Conservation (phyloP, 2,888 invertebrate genomes). For the Phengaris arion region DNA sequence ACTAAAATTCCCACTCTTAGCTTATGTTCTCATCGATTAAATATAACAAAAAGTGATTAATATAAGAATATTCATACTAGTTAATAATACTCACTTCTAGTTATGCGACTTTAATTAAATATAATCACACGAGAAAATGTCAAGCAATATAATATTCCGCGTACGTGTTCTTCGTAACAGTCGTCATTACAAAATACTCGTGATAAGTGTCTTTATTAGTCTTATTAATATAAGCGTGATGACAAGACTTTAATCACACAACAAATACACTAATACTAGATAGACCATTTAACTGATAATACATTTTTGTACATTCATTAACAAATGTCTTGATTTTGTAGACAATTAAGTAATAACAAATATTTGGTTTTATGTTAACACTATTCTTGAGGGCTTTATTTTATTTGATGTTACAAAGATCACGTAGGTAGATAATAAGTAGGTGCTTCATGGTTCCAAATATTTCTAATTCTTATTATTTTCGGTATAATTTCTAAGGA, state of each 20-base stretch:
- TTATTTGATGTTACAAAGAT: neutral
- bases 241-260: conserved; percentile 25
- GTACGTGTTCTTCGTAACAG: conserved; percentile 2
- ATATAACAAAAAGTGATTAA: neutral
- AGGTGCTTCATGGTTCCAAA: no score
- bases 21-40: neutral
- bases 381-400: neutral
- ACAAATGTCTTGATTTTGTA: neutral
- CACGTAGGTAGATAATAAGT: neutral
- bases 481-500: no score
- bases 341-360: neutral
- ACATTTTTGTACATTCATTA: conserved; percentile 1
- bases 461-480: no score
- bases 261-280: conserved; percentile 36
- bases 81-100: neutral
- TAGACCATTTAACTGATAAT: conserved; percentile 38
- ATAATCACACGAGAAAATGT: conserved; percentile 21
- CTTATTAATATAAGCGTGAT: neutral
- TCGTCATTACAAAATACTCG: neutral
- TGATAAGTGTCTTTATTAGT: no score
- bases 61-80: neutral
- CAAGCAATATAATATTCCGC: neutral
- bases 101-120: neutral
- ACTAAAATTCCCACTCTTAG: conserved; percentile 1
- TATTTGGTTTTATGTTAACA: neutral